Conservation (phyloP, 2,113 vertebrate species). For the Esox niger region DNA sequence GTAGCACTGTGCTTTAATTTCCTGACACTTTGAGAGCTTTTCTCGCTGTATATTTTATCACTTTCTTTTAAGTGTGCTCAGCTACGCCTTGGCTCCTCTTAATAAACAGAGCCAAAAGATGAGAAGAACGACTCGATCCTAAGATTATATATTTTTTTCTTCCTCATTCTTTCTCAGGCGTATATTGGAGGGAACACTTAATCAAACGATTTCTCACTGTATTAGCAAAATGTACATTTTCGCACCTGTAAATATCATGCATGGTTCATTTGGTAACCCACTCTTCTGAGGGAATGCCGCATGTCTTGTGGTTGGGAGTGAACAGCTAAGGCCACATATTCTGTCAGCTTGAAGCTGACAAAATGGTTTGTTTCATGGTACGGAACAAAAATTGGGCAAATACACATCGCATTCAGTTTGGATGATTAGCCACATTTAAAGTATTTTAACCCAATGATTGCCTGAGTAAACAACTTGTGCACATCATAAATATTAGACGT, state of each 20-base stretch:
- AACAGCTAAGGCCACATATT: no score
- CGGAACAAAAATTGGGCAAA: no score
- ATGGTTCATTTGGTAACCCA: slow-evolving; percentile 71
- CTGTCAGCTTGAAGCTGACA: neutral
- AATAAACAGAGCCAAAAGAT: slow-evolving; percentile 80
- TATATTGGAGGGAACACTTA: slow-evolving; percentile 73
- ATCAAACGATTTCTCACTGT: slow-evolving; percentile 80
- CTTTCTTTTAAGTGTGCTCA: slow-evolving; percentile 80
- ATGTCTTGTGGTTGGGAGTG: no score
- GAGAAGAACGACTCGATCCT: slow-evolving; percentile 70
- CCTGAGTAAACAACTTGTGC: neutral
- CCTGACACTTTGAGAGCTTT: slow-evolving; percentile 78
- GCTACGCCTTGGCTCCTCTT: slow-evolving; percentile 75
- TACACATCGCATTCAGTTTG: no score
- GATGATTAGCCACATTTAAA: no score
- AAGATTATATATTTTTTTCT: slow-evolving; percentile 52
- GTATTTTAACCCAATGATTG: neutral
- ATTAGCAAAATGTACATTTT: slow-evolving; percentile 82
- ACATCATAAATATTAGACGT: neutral
- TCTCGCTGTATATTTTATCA: slow-evolving; percentile 86
- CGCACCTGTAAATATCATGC: slow-evolving; percentile 83
- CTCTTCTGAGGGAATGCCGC: slow-evolving; percentile 64
- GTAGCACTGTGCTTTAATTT: slow-evolving; percentile 75
- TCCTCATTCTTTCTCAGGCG: slow-evolving; percentile 39
- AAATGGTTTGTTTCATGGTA: no score